A percentile compares a stretch with the other conserved stretches of the same genome.
Evolutionary conservation across 2,113 vertebrate species (phyloP).

Genomic region (Arizona elegans): DNA sequence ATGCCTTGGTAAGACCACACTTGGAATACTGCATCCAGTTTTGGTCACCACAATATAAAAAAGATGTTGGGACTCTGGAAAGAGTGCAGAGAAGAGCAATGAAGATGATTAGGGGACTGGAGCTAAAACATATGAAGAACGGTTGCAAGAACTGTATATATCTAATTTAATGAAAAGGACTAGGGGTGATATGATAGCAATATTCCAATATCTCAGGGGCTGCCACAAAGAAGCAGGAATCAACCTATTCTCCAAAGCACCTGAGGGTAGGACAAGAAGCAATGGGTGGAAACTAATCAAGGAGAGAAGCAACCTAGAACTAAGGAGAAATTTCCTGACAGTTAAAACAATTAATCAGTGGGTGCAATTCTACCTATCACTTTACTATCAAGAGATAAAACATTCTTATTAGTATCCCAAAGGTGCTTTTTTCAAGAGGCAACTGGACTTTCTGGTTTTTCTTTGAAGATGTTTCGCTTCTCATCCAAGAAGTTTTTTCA

Average conservation of each 20-base stretch:
- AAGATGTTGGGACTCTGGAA: not conserved
- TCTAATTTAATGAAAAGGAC: not conserved
- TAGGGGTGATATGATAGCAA: not conserved
- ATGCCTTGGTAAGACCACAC: too few species aligned
- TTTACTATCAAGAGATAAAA: too few species aligned
- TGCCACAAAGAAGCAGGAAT: not conserved
- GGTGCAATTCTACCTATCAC: not conserved
- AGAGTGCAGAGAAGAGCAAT: not conserved
- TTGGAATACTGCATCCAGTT: too few species aligned
- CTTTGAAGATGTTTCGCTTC: not conserved
- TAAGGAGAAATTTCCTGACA: not conserved
- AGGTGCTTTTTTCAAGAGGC: not conserved
- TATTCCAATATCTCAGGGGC: not conserved
- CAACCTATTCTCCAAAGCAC: not conserved
- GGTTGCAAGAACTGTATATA: fast-evolving
- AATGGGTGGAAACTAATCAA: not conserved
- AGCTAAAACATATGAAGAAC: not conserved
- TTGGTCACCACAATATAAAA: not conserved
- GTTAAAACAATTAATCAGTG: not conserved
- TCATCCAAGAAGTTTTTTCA: not conserved
- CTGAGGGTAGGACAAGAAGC: not conserved
- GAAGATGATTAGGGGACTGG: not conserved
- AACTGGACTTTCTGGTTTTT: not conserved
- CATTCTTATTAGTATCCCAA: not conserved
- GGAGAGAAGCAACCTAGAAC: not conserved